A percentile compares a stretch with the other conserved stretches of the same genome.
phyloP scores from a whole-genome alignment of 2,888 invertebrate species.

The Axea sp. region DNA sequence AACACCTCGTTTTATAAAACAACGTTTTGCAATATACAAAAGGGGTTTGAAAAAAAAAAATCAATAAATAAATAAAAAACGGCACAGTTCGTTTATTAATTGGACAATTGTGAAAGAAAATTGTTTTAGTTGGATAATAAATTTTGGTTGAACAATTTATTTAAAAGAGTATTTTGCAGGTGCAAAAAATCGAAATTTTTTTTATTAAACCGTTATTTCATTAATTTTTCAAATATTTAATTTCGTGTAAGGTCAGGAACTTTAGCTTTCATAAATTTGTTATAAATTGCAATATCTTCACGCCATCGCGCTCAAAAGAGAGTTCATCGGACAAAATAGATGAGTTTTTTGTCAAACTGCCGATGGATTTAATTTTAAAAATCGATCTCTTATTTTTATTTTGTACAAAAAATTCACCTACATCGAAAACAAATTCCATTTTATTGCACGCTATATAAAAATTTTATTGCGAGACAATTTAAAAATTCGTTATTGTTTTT shows the following conservation, averaged over 20 bases:
- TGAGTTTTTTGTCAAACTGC: slow-evolving; percentile 54
- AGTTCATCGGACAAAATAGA: slow-evolving; percentile 44
- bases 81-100: too few relatives aligned
- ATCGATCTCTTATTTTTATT: slow-evolving; percentile 43
- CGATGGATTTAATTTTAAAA: slow-evolving; percentile 58
- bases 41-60: too few relatives aligned
- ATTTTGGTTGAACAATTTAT: too few relatives aligned
- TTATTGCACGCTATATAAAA: slow-evolving; percentile 44
- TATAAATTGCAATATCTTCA: slow-evolving; percentile 48
- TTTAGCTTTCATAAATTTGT: slow-evolving; percentile 44
- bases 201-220: slow-evolving; percentile 3
- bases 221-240: slow-evolving; percentile 13
- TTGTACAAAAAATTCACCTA: slow-evolving; percentile 18
- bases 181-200: too few relatives aligned
- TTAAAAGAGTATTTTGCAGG: too few relatives aligned
- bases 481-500: slow-evolving; percentile 48
- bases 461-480: slow-evolving; percentile 35
- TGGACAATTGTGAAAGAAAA: too few relatives aligned
- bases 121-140: too few relatives aligned
- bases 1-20: too few relatives aligned
- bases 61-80: too few relatives aligned
- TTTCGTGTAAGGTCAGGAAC: slow-evolving; percentile 24
- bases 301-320: slow-evolving; percentile 34
- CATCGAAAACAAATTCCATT: slow-evolving; percentile 31
- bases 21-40: too few relatives aligned